Evolutionary conservation across 2,888 invertebrate genomes (phyloP).

Genomic region (Noctua pronuba): DNA sequence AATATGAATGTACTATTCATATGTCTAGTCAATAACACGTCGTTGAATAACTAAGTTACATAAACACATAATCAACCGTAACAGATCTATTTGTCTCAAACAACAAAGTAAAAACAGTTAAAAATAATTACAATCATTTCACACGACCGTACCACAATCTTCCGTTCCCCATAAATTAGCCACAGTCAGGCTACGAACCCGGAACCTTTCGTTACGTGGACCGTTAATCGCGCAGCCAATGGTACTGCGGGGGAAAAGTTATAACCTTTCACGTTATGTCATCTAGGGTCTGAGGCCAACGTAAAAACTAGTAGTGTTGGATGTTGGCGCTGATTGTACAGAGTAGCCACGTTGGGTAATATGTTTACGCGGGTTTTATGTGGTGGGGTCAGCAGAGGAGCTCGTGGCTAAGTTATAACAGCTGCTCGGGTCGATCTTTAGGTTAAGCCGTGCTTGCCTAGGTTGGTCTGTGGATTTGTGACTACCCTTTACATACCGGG

Average conservation of each 20-base stretch:
- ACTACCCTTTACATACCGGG: too few relatives aligned
- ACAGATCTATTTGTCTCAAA: conserved; percentile 27
- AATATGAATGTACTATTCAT: too few relatives aligned
- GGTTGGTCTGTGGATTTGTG: too few relatives aligned
- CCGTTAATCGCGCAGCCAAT: conserved; percentile 55
- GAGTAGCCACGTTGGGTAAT: conserved; percentile 29
- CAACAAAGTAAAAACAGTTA: conserved; percentile 20
- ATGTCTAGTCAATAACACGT: not conserved
- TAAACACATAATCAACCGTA: conserved; percentile 1
- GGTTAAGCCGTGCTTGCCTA: too few relatives aligned
- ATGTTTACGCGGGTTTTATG: conserved; percentile 10
- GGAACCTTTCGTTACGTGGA: conserved; percentile 61
- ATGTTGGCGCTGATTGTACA: conserved; percentile 10
- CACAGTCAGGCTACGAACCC: conserved; percentile 58
- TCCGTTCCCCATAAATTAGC: conserved; percentile 56
- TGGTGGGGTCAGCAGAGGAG: not conserved
- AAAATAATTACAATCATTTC: conserved; percentile 53
- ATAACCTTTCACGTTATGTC: conserved; percentile 63
- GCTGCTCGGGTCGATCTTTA: too few relatives aligned
- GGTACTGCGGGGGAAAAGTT: conserved; percentile 46
- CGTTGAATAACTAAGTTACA: not conserved
- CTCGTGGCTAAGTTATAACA: too few relatives aligned
- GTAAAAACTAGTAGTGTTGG: conserved; percentile 33
- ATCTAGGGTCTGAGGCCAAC: conserved; percentile 44
- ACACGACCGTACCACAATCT: conserved; percentile 57